Conservation (phyloP, 2,888 invertebrate species). For the Mechanitis messenoides region DNA sequence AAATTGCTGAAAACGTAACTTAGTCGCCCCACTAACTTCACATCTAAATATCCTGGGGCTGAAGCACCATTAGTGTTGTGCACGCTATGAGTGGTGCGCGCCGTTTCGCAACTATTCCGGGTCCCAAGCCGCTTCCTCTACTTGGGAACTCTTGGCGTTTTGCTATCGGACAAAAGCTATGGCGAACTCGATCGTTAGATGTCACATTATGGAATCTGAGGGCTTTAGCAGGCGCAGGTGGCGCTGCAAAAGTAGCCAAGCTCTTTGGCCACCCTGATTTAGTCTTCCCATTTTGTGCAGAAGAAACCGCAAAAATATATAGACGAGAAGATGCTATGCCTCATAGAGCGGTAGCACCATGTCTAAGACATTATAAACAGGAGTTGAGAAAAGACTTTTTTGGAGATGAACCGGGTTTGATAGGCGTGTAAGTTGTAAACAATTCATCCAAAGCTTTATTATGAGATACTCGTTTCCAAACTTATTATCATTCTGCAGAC, state of each 20-base stretch:
- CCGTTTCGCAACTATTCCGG: slow-evolving; percentile 82
- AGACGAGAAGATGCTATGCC: slow-evolving; percentile 82
- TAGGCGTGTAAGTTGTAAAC: slow-evolving; percentile 81
- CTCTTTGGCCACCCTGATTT: slow-evolving; percentile 86
- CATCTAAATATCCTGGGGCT: slow-evolving; percentile 45
- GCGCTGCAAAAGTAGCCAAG: slow-evolving; percentile 80
- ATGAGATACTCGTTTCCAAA: not conserved
- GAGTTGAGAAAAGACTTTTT: slow-evolving; percentile 82
- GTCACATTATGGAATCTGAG: slow-evolving; percentile 69
- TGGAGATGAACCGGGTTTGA: slow-evolving; percentile 82
- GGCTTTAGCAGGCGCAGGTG: slow-evolving; percentile 64
- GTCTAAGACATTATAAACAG: slow-evolving; percentile 83
- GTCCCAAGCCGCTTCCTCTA: slow-evolving; percentile 83
- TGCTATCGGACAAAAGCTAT: slow-evolving; percentile 73
- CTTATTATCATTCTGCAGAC: slow-evolving; percentile 70
- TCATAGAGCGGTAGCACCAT: slow-evolving; percentile 84
- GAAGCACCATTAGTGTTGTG: slow-evolving; percentile 51
- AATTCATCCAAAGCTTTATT: not conserved
- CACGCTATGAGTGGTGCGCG: slow-evolving; percentile 64
- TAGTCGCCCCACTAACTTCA: slow-evolving; percentile 55
- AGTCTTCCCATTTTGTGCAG: slow-evolving; percentile 83
- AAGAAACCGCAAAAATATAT: slow-evolving; percentile 83
- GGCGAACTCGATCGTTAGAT: slow-evolving; percentile 74
- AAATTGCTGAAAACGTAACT: slow-evolving; percentile 63
- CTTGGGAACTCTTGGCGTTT: slow-evolving; percentile 90